These are phyloP conservation scores for Agonopterix heracliana DNA, from an alignment of 2,888 invertebrate species.

Conservation along the genomic window DNA sequence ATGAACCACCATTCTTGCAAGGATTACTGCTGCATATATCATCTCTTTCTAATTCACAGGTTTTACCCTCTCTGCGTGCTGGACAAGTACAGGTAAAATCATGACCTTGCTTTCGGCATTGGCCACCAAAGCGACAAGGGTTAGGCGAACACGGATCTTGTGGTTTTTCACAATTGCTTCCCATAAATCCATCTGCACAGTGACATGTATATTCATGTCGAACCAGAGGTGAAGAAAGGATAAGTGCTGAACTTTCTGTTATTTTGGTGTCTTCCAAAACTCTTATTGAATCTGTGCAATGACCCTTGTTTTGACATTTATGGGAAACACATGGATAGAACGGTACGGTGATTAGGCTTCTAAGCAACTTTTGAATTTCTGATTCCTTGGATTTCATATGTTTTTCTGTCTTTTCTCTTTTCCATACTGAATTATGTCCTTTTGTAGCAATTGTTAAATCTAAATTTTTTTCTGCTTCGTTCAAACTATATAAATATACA, in stretches of 20 bases:
- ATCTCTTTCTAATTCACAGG: slow-evolving; percentile 89
- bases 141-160: slow-evolving; percentile 94
- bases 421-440: slow-evolving; percentile 76
- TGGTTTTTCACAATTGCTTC: slow-evolving; percentile 86
- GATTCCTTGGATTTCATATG: slow-evolving; percentile 80
- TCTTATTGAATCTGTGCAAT: slow-evolving; percentile 82
- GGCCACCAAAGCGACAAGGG: slow-evolving; percentile 90
- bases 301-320: slow-evolving; percentile 86
- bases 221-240: slow-evolving; percentile 89
- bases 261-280: slow-evolving; percentile 83
- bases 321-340: slow-evolving; percentile 85
- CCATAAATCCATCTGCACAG: slow-evolving; percentile 90
- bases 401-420: slow-evolving; percentile 79
- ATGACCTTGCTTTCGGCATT: slow-evolving; percentile 88
- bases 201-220: slow-evolving; percentile 86
- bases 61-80: slow-evolving; percentile 85
- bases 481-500: slow-evolving; percentile 83
- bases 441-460: slow-evolving; percentile 84
- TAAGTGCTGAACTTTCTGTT: slow-evolving; percentile 86
- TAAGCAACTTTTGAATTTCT: slow-evolving; percentile 79
- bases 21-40: slow-evolving; percentile 91
- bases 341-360: slow-evolving; percentile 79
- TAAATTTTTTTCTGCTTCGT: slow-evolving; percentile 79
- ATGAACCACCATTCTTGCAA: slow-evolving; percentile 94
- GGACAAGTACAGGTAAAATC: slow-evolving; percentile 91